Base-by-base conservation (phyloP, 2,888 invertebrate genomes). In the Polietes domitor region DNA sequence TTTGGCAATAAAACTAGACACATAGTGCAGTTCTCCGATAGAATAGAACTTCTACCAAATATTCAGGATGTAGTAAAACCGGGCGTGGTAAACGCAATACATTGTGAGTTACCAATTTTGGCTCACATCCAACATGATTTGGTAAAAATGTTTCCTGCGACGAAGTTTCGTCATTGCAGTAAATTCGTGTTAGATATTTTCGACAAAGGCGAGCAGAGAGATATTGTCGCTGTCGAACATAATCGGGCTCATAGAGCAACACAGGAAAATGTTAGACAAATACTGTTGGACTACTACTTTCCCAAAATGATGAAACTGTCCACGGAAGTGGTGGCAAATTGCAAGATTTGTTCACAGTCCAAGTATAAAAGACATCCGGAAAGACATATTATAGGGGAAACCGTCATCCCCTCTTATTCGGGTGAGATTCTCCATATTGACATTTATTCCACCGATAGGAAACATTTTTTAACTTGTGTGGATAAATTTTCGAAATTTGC, bases 181-280 rank as follows among this genome's bases (percentile, higher is more conserved):
- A 82, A 74, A 77, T 74, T 75, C 10, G 80, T 82, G 0, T 82
- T 72, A 6, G 83, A 84, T 65, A 61, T 85, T 65, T 83, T 82
- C 65, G 77, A 86, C 41, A 50, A 28, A n/a, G 41, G 79, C 21
- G 82, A 82, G n/a, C 80, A 85, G 41, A 47, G 47, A 17, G 83
- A 85, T 76, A 85, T 86, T 28, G 47, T 83, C 43, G 63, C 12
- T 3, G 73, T 6, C 5, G 82, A 82, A 53, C 80, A 81, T 17
- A 82, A 79, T 53, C 72, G 73, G 17, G 76, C 4, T n/a, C 71
- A 80, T 53, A 58, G 71, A n/a, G 75, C 74, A 7, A 19, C 71
- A 2, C 2, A 10, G 1, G 77, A 77, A 58, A 82, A 82, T 68
- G 3, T 58, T 17, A 43, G 58, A 12, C 73, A 77, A 58, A 24